These are phyloP conservation scores for Augiades crinisus DNA, from an alignment of 2,888 invertebrate genomes.

Conservation along the genomic window DNA sequence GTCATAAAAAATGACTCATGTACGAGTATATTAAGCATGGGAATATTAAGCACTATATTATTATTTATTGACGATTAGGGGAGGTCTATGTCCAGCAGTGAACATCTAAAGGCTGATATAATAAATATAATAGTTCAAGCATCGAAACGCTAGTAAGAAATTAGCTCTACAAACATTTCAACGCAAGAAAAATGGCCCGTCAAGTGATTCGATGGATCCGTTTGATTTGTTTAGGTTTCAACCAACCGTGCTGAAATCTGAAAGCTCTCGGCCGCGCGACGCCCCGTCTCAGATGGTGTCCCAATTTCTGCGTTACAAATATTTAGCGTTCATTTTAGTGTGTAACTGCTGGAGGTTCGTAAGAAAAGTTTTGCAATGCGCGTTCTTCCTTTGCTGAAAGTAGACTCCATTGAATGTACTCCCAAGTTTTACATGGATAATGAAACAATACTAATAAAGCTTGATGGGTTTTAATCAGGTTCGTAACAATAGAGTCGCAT, in stretches of 20 bases:
- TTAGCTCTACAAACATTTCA: background rate
- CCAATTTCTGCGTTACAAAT: conserved; percentile 31
- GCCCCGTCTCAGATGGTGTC: conserved; percentile 21
- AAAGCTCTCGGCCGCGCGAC: background rate
- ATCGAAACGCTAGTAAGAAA: background rate
- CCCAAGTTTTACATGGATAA: too few relatives aligned
- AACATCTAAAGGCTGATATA: background rate
- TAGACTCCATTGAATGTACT: too few relatives aligned
- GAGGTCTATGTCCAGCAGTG: too few relatives aligned
- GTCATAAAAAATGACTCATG: too few relatives aligned
- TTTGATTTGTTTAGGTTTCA: conserved; percentile 29
- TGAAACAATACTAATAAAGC: too few relatives aligned
- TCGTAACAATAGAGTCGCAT: too few relatives aligned
- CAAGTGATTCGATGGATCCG: conserved; percentile 25
- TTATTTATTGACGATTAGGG: too few relatives aligned
- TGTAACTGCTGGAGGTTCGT: background rate
- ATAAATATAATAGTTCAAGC: background rate
- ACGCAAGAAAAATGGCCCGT: conserved; percentile 14
- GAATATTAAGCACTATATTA: too few relatives aligned
- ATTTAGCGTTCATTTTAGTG: conserved; percentile 29
- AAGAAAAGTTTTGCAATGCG: background rate
- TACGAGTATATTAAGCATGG: too few relatives aligned
- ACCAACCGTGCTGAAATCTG: conserved; percentile 2
- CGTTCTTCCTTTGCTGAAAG: too few relatives aligned
- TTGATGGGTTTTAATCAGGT: too few relatives aligned